Evolutionary conservation across 2,888 invertebrate species (phyloP).

Genomic region (Rambutsinella grinnellia): DNA sequence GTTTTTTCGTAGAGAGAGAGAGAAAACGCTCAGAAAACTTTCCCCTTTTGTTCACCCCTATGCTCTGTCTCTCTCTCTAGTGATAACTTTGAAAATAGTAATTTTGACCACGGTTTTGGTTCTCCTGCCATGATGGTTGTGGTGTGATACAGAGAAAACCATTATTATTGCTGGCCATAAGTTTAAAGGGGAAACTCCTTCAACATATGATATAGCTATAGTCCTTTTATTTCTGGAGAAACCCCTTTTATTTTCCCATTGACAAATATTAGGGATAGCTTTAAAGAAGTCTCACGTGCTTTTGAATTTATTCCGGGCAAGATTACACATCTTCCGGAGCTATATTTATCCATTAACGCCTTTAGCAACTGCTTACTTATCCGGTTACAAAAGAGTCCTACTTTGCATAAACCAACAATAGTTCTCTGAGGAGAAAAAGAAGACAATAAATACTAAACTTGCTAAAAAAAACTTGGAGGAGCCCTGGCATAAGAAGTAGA

Average conservation of each 20-base stretch:
- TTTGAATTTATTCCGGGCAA: not conserved
- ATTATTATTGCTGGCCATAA: not conserved
- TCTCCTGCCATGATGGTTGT: not conserved
- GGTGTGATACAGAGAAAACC: not conserved
- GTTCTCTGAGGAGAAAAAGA: conserved; percentile 25
- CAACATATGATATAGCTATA: too few species aligned
- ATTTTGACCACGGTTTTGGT: too few species aligned
- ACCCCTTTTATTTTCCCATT: conserved; percentile 18
- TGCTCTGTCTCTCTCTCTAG: too few species aligned
- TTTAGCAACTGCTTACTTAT: not conserved
- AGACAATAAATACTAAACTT: conserved; percentile 35
- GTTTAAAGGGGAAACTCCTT: not conserved
- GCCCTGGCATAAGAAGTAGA: not conserved
- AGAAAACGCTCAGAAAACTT: conserved; percentile 9
- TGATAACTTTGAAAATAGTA: too few species aligned
- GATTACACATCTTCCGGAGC: not conserved
- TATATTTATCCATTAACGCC: conserved; percentile 16
- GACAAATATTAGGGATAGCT: conserved; percentile 15
- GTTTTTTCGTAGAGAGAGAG: too few species aligned
- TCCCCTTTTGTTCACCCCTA: conserved; percentile 13
- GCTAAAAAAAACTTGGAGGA: conserved; percentile 2
- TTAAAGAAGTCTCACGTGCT: not conserved
- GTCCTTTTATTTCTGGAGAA: conserved; percentile 3
- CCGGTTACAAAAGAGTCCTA: not conserved
- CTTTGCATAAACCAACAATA: conserved; percentile 24